phyloP scores from a whole-genome alignment of 2,888 invertebrate species.

The Lapara coniferarum region DNA sequence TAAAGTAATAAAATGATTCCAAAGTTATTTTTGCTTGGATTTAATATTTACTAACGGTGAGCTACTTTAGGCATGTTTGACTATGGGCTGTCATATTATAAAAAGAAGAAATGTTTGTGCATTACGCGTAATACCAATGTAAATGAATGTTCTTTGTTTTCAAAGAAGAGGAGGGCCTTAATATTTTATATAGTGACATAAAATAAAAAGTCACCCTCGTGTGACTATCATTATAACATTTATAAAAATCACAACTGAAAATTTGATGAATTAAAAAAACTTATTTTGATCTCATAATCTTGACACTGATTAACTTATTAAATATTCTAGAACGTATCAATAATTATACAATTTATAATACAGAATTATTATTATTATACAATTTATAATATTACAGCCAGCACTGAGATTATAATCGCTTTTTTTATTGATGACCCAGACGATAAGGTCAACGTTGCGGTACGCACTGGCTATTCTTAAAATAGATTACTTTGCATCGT shows the following conservation, averaged over 20 bases:
- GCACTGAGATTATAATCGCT: conserved; percentile 9
- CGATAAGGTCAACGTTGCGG: not conserved
- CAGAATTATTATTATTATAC: no score
- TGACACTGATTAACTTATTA: not conserved
- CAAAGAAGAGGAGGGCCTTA: no score
- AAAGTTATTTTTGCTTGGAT: not conserved
- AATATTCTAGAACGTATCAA: not conserved
- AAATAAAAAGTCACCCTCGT: no score
- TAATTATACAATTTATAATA: not conserved
- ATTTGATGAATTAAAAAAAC: no score
- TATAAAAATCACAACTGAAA: no score
- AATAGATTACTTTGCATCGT: conserved; percentile 20
- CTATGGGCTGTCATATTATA: not conserved
- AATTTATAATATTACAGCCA: no score
- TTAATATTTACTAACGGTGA: not conserved
- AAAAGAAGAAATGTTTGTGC: no score
- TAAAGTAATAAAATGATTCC: not conserved
- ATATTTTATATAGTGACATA: no score
- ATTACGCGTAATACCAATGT: no score
- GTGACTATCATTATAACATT: no score
- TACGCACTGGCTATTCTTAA: conserved; percentile 3
- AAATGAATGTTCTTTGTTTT: no score
- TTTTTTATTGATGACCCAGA: conserved; percentile 23
- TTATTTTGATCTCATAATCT: not conserved
- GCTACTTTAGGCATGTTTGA: not conserved